phyloP scores from a whole-genome alignment of 2,797 vertebrate species.

The Falco columbarius region DNA sequence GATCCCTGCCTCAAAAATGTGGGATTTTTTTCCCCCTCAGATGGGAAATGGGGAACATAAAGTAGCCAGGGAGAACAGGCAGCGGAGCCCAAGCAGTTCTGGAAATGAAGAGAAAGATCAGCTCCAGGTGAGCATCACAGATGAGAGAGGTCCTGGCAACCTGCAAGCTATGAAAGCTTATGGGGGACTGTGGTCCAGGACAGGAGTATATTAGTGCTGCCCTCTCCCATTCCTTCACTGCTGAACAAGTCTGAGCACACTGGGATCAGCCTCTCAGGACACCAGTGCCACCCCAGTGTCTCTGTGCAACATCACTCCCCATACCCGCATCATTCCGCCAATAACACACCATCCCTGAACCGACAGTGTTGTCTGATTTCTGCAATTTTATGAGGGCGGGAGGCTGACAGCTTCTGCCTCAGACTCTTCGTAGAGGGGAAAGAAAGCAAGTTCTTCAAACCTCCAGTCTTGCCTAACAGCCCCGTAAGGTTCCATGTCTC shows the following conservation, averaged over 20 bases:
- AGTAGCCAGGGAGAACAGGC: background rate
- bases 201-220: background rate
- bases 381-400: background rate
- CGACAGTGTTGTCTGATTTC: background rate
- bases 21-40: background rate
- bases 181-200: background rate
- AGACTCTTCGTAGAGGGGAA: too few relatives aligned
- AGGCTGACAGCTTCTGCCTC: background rate
- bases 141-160: background rate
- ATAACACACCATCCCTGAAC: background rate
- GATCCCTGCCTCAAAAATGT: background rate
- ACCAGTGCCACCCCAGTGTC: too few relatives aligned
- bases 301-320: background rate
- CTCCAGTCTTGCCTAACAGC: too few relatives aligned
- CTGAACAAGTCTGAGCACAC: background rate
- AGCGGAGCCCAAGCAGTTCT: background rate
- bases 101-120: background rate
- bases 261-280: fast-evolving
- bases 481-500: background rate
- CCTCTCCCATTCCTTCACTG: background rate
- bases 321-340: fast-evolving
- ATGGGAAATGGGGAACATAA: background rate
- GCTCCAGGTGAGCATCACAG: fast-evolving
- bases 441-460: background rate
- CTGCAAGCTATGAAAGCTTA: fast-evolving